Conservation (phyloP, 2,113 vertebrate species). For the Dromaius novaehollandiae region DNA sequence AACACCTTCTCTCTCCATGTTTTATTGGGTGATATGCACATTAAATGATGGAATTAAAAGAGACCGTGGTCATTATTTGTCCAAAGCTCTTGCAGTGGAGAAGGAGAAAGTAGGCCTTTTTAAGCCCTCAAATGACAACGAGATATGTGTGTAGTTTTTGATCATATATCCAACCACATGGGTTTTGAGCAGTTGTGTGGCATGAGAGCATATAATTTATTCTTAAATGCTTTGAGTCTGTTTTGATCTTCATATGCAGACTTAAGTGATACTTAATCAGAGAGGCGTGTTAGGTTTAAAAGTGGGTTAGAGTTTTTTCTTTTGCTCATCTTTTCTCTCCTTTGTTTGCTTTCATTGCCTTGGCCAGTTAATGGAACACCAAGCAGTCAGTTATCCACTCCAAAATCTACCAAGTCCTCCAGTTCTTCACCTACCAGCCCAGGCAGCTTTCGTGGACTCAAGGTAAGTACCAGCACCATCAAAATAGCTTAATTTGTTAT, state of each 20-base stretch:
- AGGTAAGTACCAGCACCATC: slow-evolving; percentile 76
- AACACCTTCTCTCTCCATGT: neutral
- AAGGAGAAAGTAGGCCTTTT: neutral
- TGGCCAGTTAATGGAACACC: slow-evolving; percentile 89
- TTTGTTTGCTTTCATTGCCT: slow-evolving; percentile 45
- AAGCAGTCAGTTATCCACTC: slow-evolving; percentile 89
- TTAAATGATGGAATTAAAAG: neutral
- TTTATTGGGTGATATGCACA: neutral
- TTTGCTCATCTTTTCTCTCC: neutral
- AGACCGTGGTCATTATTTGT: neutral
- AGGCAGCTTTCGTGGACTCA: slow-evolving; percentile 83
- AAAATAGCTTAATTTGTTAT: neutral
- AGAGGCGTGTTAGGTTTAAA: neutral
- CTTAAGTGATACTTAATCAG: neutral
- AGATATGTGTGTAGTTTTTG: neutral
- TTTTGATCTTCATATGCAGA: slow-evolving; percentile 13
- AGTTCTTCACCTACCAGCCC: slow-evolving; percentile 95
- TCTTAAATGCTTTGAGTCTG: neutral
- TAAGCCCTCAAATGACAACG: neutral
- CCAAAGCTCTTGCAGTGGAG: neutral
- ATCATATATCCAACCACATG: neutral
- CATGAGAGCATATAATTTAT: neutral
- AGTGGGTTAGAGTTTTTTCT: neutral
- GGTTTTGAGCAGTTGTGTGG: neutral
- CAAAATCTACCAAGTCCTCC: slow-evolving; percentile 93